These are phyloP conservation scores for Chromoteleia sp. DNA, from an alignment of 2,888 invertebrate genomes.

Conservation along the genomic window DNA sequence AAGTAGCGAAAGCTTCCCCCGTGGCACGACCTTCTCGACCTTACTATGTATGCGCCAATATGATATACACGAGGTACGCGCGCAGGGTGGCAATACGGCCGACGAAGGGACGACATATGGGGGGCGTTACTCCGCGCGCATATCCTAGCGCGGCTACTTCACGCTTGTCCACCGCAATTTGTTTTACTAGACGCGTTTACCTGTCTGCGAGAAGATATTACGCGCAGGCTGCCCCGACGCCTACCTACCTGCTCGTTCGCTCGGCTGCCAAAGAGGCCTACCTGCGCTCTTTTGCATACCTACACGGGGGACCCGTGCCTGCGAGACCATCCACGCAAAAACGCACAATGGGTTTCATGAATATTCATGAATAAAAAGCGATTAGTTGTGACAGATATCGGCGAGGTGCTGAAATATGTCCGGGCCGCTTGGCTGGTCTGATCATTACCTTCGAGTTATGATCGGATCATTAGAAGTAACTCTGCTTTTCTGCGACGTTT, in stretches of 20 bases:
- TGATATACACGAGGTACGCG: constrained; percentile 56
- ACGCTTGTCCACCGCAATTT: constrained; percentile 70
- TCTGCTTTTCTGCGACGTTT: not conserved
- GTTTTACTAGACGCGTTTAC: constrained; percentile 62
- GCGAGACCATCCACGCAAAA: constrained; percentile 13
- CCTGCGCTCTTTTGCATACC: constrained; percentile 46
- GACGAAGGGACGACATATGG: constrained; percentile 79
- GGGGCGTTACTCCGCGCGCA: constrained; percentile 78
- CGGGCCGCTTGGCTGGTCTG: constrained; percentile 12
- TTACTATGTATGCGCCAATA: constrained; percentile 67
- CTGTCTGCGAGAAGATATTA: constrained; percentile 60
- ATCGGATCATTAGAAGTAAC: constrained; percentile 27
- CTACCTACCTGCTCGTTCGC: constrained; percentile 18
- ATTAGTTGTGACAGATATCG: constrained; percentile 55
- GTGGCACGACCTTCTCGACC: constrained; percentile 74
- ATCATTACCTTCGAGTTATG: constrained; percentile 21
- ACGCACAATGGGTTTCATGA: constrained; percentile 36
- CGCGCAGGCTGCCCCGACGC: constrained; percentile 20
- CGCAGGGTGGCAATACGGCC: constrained; percentile 64
- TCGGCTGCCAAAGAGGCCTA: constrained; percentile 15
- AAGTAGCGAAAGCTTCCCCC: constrained; percentile 59
- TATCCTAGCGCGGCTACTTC: constrained; percentile 61
- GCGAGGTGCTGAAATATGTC: constrained; percentile 53
- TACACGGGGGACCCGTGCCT: constrained; percentile 1
- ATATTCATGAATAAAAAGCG: constrained; percentile 53